phyloP scores from a whole-genome alignment of 53 echinoderm and acorn worm genomes.

The Crossaster papposus region DNA sequence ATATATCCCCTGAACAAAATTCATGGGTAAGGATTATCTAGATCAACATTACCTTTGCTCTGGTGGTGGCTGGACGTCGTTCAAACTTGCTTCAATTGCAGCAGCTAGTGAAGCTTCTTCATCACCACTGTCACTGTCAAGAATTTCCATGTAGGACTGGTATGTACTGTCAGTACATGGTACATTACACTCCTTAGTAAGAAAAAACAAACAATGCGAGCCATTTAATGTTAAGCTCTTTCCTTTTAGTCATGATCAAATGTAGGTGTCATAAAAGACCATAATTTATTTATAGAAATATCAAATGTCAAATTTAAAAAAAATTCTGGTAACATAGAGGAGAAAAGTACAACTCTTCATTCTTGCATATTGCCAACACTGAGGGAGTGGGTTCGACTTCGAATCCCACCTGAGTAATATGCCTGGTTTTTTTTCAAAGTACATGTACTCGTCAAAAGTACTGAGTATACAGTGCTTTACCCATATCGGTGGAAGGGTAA shows the following conservation, averaged over 20 bases:
- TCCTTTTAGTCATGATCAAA: background rate
- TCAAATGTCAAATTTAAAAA: background rate
- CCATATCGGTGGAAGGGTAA: too few relatives aligned
- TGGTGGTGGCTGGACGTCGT: background rate
- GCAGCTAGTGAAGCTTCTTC: background rate
- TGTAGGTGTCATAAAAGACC: background rate
- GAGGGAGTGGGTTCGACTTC: constrained; percentile 10
- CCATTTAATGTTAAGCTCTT: constrained; percentile 18
- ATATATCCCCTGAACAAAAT: background rate
- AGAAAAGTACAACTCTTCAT: constrained; percentile 16
- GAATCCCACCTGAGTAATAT: background rate
- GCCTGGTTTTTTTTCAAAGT: too few relatives aligned
- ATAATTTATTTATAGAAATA: background rate
- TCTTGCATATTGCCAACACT: constrained; percentile 1
- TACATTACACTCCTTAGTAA: background rate
- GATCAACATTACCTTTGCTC: background rate
- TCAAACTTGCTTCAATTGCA: constrained; percentile 28
- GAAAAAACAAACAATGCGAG: background rate
- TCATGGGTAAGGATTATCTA: background rate
- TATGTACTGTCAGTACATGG: background rate
- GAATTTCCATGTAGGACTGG: background rate
- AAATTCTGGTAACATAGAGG: background rate
- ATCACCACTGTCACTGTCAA: constrained; percentile 9
- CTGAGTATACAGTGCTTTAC: too few relatives aligned
- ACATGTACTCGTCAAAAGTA: too few relatives aligned